phyloP scores from a whole-genome alignment of 2,888 invertebrate genomes.

The Globia sparganii region DNA sequence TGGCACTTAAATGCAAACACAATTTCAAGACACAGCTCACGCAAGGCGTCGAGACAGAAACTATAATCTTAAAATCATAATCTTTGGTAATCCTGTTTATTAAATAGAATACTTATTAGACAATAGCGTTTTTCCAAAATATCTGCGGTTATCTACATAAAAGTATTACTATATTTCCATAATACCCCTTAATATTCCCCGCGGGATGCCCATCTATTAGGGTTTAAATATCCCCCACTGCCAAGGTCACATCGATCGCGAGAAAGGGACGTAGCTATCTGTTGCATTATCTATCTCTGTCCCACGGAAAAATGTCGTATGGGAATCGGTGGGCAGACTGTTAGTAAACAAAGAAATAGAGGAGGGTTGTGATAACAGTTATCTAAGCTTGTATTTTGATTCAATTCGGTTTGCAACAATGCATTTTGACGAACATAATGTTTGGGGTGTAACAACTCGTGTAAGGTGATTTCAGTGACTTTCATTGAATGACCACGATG shows the following conservation, averaged over 20 bases:
- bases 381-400: conserved; percentile 20
- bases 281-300: conserved; percentile 65
- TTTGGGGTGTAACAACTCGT: background rate
- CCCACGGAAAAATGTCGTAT: conserved; percentile 60
- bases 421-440: conserved; percentile 2
- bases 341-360: conserved; percentile 76
- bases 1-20: conserved; percentile 10
- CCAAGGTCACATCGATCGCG: conserved; percentile 87
- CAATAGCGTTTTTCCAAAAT: background rate
- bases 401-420: conserved; percentile 10
- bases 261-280: conserved; percentile 70
- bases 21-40: background rate
- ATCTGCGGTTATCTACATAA: conserved; percentile 8
- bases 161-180: conserved; percentile 43
- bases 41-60: conserved; percentile 19
- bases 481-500: background rate
- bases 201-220: conserved; percentile 63
- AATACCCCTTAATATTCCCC: conserved; percentile 50
- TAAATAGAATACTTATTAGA: background rate
- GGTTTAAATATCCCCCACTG: conserved; percentile 76
- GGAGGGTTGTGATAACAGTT: conserved; percentile 42
- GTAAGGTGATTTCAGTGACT: background rate
- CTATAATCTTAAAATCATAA: conserved; percentile 9
- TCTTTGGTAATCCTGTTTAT: background rate
- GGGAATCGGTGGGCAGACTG: conserved; percentile 68